Percentiles rank a stretch among this genome's conserved stretches.
phyloP scores from a whole-genome alignment of 2,113 vertebrate species.

The Numenius arquata region DNA sequence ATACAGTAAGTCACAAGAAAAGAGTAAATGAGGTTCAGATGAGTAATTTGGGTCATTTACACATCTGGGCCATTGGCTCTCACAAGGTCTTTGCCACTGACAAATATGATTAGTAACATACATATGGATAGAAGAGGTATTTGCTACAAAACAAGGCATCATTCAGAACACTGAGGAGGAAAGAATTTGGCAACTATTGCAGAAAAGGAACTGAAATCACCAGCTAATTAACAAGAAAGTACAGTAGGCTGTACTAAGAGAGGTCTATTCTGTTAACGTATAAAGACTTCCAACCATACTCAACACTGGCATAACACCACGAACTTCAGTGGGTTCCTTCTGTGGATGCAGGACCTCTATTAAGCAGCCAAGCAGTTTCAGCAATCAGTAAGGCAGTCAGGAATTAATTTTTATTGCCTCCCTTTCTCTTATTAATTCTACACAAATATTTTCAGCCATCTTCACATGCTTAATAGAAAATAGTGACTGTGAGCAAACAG shows the following conservation, averaged over 20 bases:
- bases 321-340: not conserved
- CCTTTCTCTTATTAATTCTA: not conserved
- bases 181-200: not conserved
- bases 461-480: not conserved
- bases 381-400: not conserved
- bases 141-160: not conserved
- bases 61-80: not conserved
- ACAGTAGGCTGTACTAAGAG: not conserved
- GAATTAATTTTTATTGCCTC: not conserved
- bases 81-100: not conserved
- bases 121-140: not conserved
- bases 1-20: not conserved
- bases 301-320: not conserved
- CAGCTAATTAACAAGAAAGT: not conserved
- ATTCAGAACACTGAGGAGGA: not conserved
- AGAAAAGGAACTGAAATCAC: not conserved
- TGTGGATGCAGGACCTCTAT: not conserved
- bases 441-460: not conserved
- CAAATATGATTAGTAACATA: not conserved
- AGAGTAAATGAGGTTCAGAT: not conserved
- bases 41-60: not conserved
- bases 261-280: not conserved
- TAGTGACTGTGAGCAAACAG: not conserved
- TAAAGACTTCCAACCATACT: not conserved
- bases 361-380: not conserved